Evolutionary conservation across 53 echinoderm and acorn worm genomes (phyloP).

Genomic region (Patiria pectinifera): DNA sequence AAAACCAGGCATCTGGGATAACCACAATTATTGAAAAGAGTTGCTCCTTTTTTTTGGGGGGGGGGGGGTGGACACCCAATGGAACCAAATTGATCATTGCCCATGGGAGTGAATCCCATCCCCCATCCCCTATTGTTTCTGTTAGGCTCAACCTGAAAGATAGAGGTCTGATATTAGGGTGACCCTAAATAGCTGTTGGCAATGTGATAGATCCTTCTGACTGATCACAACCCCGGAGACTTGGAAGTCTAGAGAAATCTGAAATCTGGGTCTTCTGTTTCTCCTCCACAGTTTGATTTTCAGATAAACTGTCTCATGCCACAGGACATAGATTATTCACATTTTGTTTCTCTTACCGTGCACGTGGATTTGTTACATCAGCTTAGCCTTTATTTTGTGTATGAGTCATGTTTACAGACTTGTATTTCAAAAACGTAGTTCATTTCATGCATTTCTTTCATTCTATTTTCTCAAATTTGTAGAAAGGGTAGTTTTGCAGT

Average conservation of each 20-base stretch:
- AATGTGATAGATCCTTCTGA: neutral
- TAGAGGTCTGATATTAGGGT: neutral
- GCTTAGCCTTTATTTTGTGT: neutral
- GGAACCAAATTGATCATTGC: conserved; percentile 7
- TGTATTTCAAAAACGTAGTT: neutral
- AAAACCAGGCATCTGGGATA: conserved; percentile 16
- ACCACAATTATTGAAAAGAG: conserved; percentile 2
- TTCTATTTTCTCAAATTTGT: no score
- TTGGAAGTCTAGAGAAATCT: neutral
- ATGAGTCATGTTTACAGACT: conserved; percentile 1
- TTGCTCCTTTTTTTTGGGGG: neutral
- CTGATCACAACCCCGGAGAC: neutral
- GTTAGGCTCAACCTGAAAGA: conserved; percentile 4
- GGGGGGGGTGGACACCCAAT: neutral
- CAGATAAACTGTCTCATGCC: conserved; percentile 41
- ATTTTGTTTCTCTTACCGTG: neutral
- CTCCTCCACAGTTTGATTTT: conserved; percentile 20
- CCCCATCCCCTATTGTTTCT: conserved; percentile 1
- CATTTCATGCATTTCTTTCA: no score
- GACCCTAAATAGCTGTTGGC: conserved; percentile 23
- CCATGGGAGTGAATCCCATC: neutral
- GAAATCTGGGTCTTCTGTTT: neutral
- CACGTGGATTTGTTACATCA: neutral
- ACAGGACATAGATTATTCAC: neutral
- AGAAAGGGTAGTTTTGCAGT: no score